Percentiles rank a stretch among this genome's conserved stretches.
Conservation (phyloP, 1,140 invertebrate species). For the Oncopeltus fasciatus region DNA sequence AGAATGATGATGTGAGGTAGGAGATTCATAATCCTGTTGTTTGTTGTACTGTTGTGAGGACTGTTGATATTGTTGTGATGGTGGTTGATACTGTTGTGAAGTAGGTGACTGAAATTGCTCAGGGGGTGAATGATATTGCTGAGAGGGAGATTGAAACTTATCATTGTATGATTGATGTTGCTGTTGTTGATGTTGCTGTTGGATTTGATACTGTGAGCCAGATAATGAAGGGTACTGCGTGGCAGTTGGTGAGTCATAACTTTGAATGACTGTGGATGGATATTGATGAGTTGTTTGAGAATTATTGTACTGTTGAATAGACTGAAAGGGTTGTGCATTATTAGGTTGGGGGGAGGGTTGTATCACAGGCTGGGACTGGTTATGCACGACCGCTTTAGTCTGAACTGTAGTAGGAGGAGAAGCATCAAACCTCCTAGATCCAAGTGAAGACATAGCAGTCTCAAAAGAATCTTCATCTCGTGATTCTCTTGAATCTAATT, state of each 20-base stretch:
- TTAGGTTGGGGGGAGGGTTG: conserved; percentile 9
- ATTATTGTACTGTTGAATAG: background rate
- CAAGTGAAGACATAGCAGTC: conserved; percentile 39
- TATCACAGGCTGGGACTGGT: conserved; percentile 7
- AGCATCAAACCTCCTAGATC: conserved; percentile 27
- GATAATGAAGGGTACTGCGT: background rate
- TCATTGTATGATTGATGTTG: background rate
- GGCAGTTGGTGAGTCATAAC: background rate
- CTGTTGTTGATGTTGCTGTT: background rate
- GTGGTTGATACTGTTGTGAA: conserved; percentile 24
- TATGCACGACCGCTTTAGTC: conserved; percentile 2
- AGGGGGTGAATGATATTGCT: background rate
- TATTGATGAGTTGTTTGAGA: background rate
- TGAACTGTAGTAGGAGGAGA: background rate
- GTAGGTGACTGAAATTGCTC: conserved; percentile 9
- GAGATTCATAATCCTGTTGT: background rate
- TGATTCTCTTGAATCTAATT: conserved; percentile 40
- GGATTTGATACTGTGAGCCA: background rate
- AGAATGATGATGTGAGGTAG: background rate
- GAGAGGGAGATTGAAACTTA: background rate
- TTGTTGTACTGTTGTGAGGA: background rate
- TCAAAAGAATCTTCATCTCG: conserved; percentile 43
- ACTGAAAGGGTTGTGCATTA: background rate
- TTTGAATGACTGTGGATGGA: background rate
- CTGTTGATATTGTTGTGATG: conserved; percentile 24